Conservation (phyloP, 1,140 invertebrate species). For the Tetramorium alpestre region DNA sequence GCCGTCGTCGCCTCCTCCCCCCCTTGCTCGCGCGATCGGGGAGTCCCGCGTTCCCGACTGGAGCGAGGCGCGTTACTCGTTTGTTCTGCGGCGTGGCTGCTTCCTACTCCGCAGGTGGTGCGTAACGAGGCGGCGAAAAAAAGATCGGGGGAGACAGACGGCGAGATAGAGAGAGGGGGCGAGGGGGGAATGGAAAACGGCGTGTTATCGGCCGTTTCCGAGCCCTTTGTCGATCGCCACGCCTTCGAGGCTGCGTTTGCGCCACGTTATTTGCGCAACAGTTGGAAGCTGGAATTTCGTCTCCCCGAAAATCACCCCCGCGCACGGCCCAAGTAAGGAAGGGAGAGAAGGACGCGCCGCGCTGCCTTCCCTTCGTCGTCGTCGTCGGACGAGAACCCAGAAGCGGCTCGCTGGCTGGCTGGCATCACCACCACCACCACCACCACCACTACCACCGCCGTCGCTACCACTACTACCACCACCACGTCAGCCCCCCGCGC, state of each 20-base stretch:
- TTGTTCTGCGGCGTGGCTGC: constrained; percentile 58
- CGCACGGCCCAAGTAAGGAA: constrained; percentile 60
- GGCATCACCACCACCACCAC: not conserved
- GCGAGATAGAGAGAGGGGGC: not conserved
- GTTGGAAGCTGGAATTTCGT: constrained; percentile 76
- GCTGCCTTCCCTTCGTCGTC: constrained; percentile 22
- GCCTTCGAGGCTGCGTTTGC: constrained; percentile 75
- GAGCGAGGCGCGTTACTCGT: constrained; percentile 47
- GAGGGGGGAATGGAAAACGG: constrained; percentile 66
- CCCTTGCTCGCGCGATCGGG: constrained; percentile 30
- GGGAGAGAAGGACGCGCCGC: constrained; percentile 12
- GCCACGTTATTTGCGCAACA: constrained; percentile 76
- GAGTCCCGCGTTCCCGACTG: constrained; percentile 48
- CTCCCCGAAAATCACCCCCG: constrained; percentile 66
- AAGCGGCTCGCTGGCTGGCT: constrained; percentile 15
- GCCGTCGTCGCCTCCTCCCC: not conserved
- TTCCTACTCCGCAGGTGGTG: constrained; percentile 54
- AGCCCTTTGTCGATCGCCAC: constrained; percentile 74
- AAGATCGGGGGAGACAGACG: constrained; percentile 41
- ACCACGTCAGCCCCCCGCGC: not conserved
- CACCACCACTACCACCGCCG: not conserved
- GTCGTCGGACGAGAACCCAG: constrained; percentile 9
- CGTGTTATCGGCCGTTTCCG: constrained; percentile 73
- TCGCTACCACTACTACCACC: too few species aligned
- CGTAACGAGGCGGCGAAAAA: constrained; percentile 65